phyloP scores from a whole-genome alignment of 2,888 invertebrate species.

The Ecdyonurus torrentis region DNA sequence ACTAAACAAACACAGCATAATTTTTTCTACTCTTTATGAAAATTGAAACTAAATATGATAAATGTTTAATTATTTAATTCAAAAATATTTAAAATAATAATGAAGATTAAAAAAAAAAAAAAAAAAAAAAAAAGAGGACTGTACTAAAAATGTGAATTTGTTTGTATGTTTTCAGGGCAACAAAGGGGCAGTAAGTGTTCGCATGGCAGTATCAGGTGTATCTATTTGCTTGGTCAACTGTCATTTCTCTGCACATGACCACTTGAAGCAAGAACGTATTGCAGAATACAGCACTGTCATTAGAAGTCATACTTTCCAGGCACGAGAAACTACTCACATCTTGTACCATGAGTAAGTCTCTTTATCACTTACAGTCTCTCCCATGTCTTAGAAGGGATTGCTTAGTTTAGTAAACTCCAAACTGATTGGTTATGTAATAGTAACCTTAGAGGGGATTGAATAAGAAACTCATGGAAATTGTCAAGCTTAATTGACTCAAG shows the following conservation, averaged over 20 bases:
- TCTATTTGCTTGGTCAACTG: slow-evolving; percentile 78
- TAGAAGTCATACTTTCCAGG: slow-evolving; percentile 63
- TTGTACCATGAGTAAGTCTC: slow-evolving; percentile 77
- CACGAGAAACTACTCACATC: slow-evolving; percentile 61
- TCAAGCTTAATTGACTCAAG: too few relatives aligned
- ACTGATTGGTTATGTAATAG: too few relatives aligned
- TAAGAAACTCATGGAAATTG: too few relatives aligned
- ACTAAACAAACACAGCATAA: too few relatives aligned
- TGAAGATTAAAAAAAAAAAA: not conserved
- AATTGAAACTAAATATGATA: too few relatives aligned
- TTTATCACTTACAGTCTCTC: too few relatives aligned
- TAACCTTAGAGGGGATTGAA: too few relatives aligned
- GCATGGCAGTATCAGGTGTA: slow-evolving; percentile 75
- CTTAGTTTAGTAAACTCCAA: too few relatives aligned
- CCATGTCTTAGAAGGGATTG: too few relatives aligned
- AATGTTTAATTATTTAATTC: too few relatives aligned
- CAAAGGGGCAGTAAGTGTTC: slow-evolving; percentile 82
- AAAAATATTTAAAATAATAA: not conserved
- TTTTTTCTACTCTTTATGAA: too few relatives aligned
- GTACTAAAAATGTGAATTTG: slow-evolving; percentile 7
- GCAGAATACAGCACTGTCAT: slow-evolving; percentile 78
- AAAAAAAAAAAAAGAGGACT: slow-evolving; percentile 1
- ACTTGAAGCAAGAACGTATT: slow-evolving; percentile 65
- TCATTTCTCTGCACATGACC: slow-evolving; percentile 81
- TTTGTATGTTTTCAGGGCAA: slow-evolving; percentile 53